Conservation (phyloP, 2,888 invertebrate species). For the Muscina levida region DNA sequence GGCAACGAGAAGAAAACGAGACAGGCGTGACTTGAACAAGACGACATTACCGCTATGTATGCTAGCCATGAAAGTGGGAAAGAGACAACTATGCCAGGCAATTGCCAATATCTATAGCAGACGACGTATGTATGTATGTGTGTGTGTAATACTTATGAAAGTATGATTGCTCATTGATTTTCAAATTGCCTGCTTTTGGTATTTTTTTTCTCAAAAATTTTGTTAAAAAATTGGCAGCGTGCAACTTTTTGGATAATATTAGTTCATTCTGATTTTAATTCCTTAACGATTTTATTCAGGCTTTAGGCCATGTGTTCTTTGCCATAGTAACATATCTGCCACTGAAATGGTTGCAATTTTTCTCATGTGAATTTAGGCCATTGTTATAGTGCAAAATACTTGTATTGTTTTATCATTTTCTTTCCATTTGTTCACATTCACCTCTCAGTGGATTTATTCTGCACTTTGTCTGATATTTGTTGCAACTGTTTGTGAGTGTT, state of each 20-base stretch:
- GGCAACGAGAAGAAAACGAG: constrained; percentile 47
- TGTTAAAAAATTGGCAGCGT: no score
- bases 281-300: no score
- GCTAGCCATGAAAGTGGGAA: constrained; percentile 35
- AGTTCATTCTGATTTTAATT: no score
- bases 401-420: neutral
- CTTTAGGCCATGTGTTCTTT: no score
- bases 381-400: constrained; percentile 8
- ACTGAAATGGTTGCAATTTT: neutral
- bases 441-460: constrained; percentile 7
- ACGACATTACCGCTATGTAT: constrained; percentile 44
- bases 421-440: constrained; percentile 30
- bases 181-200: constrained; percentile 63
- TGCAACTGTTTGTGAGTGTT: constrained; percentile 5
- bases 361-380: constrained; percentile 12
- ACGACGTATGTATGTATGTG: constrained; percentile 32
- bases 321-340: no score
- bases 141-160: constrained; percentile 54
- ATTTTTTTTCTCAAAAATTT: constrained; percentile 25
- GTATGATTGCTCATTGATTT: constrained; percentile 73
- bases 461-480: neutral
- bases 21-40: constrained; percentile 57
- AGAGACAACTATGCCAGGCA: constrained; percentile 52
- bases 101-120: neutral
- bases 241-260: constrained; percentile 3